These are phyloP conservation scores for Staurois parvus DNA, from an alignment of 2,797 vertebrate species.

Conservation along the genomic window DNA sequence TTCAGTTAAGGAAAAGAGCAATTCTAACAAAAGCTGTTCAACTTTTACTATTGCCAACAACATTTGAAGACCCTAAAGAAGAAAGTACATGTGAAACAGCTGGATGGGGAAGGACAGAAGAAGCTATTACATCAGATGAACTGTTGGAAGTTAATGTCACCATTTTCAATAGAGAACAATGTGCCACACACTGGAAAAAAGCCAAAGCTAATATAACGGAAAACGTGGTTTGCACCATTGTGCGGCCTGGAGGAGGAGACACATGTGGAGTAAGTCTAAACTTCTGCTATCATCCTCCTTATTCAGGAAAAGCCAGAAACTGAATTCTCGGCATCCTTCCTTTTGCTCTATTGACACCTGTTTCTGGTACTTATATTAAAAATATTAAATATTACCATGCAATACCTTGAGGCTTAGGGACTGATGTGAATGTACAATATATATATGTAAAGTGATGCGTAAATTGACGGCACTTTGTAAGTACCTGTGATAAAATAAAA, in stretches of 20 bases:
- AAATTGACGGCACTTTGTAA: too few species aligned
- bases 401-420: too few species aligned
- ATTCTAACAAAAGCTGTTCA: conserved; percentile 22
- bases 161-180: conserved; percentile 22
- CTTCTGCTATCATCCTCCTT: too few species aligned
- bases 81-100: conserved; percentile 41
- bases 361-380: too few species aligned
- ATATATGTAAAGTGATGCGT: too few species aligned
- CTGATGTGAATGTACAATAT: too few species aligned
- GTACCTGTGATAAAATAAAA: too few species aligned
- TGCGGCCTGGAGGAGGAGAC: conserved; percentile 61
- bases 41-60: conserved; percentile 21
- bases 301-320: too few species aligned
- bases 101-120: conserved; percentile 30
- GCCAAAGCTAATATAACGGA: conserved; percentile 62
- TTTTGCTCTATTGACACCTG: too few species aligned
- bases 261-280: conserved; percentile 70
- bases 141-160: conserved; percentile 46
- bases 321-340: too few species aligned
- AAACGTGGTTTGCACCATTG: conserved; percentile 73
- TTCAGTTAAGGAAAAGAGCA: conserved; percentile 21
- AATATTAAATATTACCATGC: too few species aligned
- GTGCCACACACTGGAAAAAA: conserved; percentile 57
- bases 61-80: conserved; percentile 10
- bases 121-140: not conserved